Base-by-base conservation (phyloP, 2,888 invertebrate species). In the Nebria salina region DNA sequence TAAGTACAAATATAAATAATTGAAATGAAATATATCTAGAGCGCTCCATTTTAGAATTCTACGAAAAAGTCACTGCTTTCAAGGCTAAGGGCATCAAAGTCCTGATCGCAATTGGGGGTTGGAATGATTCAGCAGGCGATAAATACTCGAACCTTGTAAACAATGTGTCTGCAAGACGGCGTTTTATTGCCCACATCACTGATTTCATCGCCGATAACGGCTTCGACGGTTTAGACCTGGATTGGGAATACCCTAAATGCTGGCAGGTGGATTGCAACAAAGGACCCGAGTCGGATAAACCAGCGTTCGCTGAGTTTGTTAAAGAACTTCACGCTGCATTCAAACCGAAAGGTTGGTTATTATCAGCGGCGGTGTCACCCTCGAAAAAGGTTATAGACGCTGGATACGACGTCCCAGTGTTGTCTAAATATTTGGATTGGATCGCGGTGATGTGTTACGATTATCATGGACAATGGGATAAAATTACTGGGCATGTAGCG, bases 181-280 rank as follows among this genome's bases (percentile, higher is more conserved):
- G 92, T 83, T 97, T 97, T 86, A 92, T 96, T 15, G 90, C 92
- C 0, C 93, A 96, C 84, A 94, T 94, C 0, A 84, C 95, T 0
- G 92, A 94, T 84, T 97, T 97, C 86, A 92, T 97, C 80, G 93
- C 94, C 82, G 92, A 93, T 83, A 92, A 95, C 85, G 93, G 93
- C 78, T 98, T 98, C 85, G 97, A 98, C 86, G 98, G 98, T 4
- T 89, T 98, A 65, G 97, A 98, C 88, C 90, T 98, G 42, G 97
- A 97, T 87, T 98, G 97, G 97, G 97, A 98, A 86, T 98, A 97
- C 87, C 97, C 97, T 0, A 95, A 94, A 83, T 97, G 97, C 86
- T 96, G 96, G 96, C 96, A 96, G 91, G 94, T 93, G 0, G 95
- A 96, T 85, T 97, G 97, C 85, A 94, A 92, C 75, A 95, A 94